Evolutionary conservation across 2,888 invertebrate genomes (phyloP), one percentile per base, ranked within the genome.

Genomic region (Monopis laevigella): DNA sequence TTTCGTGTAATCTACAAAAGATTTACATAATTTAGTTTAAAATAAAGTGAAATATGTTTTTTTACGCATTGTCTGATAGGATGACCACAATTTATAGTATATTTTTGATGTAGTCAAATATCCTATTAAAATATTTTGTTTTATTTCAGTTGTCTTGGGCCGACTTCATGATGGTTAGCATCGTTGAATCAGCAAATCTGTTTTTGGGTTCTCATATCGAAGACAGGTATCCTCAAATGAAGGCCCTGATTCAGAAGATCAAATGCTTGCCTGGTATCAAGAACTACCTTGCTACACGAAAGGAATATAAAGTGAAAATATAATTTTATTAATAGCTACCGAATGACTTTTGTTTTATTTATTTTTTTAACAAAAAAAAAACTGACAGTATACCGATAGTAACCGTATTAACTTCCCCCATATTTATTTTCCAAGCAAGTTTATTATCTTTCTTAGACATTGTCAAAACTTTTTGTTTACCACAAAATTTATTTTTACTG

Each of bases 91-190:
- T n/a, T n/a, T n/a, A n/a, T n/a, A n/a, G n/a, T n/a, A n/a, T n/a
- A n/a, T n/a, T n/a, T n/a, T n/a, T n/a, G n/a, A n/a, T n/a, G n/a
- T n/a, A n/a, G n/a, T n/a, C n/a, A 4, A 32, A 13, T 7, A 4
- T 19, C 21, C 29, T 17, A 19, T 11, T 4, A 36, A 36, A 11
- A 36, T 8, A 7, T 21, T 26, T 16, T 24, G 2, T 24, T 7
- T 5, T 7, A 21, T 56, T 59, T 16, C 55, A 75, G 75, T 41
- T 74, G 18, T 59, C 61, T 40, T 78, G 77, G 77, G 74, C 61
- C 3, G 78, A 78, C 46, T 74, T 75, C 45, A 45, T 71, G 12
- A 51, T 77, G 1, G 58, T 69, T 5, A 71, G 67, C 1, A 57
- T 73, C 26, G 52, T 73, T 0, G 78, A 78, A 43, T 53, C 64